Evolutionary conservation across 2,888 invertebrate species (phyloP).

Genomic region (Limenitis camilla): DNA sequence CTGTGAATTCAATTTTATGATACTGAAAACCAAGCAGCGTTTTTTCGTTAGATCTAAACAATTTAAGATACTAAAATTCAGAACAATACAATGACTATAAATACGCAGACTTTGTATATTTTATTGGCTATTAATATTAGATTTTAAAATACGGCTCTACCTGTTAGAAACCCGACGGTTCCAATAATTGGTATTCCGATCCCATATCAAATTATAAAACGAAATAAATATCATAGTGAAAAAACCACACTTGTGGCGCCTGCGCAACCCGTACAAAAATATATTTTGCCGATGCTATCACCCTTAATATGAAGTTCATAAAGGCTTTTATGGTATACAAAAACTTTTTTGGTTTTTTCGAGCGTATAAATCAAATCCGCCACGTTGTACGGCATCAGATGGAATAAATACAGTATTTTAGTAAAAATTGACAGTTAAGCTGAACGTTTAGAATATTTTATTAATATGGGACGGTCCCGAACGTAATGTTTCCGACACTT

Average conservation of each 20-base stretch:
- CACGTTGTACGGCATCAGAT: slow-evolving; percentile 50
- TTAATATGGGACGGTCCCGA: slow-evolving; percentile 1
- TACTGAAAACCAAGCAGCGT: background rate
- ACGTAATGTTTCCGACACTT: background rate
- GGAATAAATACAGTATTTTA: slow-evolving; percentile 44
- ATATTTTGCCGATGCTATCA: background rate
- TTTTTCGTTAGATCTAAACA: background rate
- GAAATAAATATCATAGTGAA: slow-evolving; percentile 50
- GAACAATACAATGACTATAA: slow-evolving; percentile 6
- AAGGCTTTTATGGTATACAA: slow-evolving; percentile 27
- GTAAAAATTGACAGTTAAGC: slow-evolving; percentile 13
- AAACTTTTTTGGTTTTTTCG: slow-evolving; percentile 21
- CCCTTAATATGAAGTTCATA: slow-evolving; percentile 29
- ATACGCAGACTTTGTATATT: slow-evolving; percentile 18
- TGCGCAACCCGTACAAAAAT: slow-evolving; percentile 31
- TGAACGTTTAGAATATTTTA: background rate
- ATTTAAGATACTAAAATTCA: background rate
- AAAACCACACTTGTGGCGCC: slow-evolving; percentile 66
- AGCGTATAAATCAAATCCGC: slow-evolving; percentile 65
- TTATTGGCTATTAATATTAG: slow-evolving; percentile 23
- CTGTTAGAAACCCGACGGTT: slow-evolving; percentile 29
- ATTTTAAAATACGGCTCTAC: slow-evolving; percentile 26
- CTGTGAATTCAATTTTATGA: too few species aligned
- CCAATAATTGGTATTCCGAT: slow-evolving; percentile 49
- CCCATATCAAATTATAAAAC: slow-evolving; percentile 60